These are phyloP conservation scores for Stylophora pistillata DNA, from an alignment of 64 coral and sea anemone genomes.

Conservation along the genomic window DNA sequence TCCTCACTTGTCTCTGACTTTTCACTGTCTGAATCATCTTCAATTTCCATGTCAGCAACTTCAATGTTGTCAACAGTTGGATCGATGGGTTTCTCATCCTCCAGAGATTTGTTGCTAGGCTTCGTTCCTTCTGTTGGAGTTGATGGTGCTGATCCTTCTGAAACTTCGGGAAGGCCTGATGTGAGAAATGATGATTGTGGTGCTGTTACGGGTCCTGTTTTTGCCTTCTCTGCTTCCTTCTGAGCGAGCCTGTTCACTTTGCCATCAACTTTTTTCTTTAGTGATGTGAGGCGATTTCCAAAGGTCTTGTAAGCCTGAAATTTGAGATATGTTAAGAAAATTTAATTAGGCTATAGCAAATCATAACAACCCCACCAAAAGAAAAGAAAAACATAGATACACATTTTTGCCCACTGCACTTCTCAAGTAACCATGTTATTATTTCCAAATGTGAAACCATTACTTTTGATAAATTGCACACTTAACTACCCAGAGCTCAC, in stretches of 20 bases:
- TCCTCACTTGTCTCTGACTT: slow-evolving; percentile 68
- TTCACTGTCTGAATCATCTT: slow-evolving; percentile 91
- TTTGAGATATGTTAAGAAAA: background rate
- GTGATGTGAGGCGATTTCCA: slow-evolving; percentile 90
- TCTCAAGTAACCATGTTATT: too few species aligned
- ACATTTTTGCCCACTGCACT: too few species aligned
- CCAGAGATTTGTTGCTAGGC: slow-evolving; percentile 34
- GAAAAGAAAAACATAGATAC: too few species aligned
- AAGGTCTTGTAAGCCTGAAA: slow-evolving; percentile 96
- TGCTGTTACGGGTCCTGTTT: slow-evolving; percentile 90
- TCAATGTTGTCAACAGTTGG: slow-evolving; percentile 95
- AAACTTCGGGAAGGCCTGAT: slow-evolving; percentile 82
- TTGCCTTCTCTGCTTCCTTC: slow-evolving; percentile 86
- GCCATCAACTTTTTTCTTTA: slow-evolving; percentile 95
- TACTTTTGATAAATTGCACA: too few species aligned
- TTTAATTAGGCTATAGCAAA: background rate
- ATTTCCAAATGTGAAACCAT: too few species aligned
- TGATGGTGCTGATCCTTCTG: slow-evolving; percentile 60
- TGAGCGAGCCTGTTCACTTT: slow-evolving; percentile 86
- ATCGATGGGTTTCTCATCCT: slow-evolving; percentile 66
- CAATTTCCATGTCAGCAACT: slow-evolving; percentile 98
- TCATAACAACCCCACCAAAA: too few species aligned
- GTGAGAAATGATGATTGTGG: slow-evolving; percentile 90
- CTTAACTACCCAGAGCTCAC: too few species aligned
- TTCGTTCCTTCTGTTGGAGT: slow-evolving; percentile 52